These are phyloP conservation scores for Acanthococcus lagerstroemiae DNA, from an alignment of 2,888 invertebrate genomes.

Conservation along the genomic window DNA sequence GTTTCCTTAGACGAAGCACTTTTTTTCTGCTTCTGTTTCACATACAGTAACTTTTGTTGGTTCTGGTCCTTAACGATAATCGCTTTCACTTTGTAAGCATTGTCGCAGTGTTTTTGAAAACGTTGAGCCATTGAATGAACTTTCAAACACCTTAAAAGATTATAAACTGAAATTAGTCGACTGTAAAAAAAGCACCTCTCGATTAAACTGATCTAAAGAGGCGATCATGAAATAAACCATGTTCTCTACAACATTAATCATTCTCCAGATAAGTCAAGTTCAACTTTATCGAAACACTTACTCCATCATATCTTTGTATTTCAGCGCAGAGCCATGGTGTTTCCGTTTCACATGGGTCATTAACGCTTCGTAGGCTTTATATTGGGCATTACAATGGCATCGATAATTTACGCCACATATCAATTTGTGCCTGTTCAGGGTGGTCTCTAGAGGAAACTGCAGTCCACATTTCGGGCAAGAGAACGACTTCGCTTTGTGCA, in stretches of 20 bases:
- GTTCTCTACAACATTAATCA: too few relatives aligned
- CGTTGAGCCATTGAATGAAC: constrained; percentile 12
- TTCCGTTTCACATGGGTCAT: constrained; percentile 19
- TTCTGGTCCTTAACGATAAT: constrained; percentile 4
- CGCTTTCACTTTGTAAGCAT: constrained; percentile 6
- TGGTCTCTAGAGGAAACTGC: constrained; percentile 29
- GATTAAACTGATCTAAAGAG: neutral
- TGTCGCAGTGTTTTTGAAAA: constrained; percentile 13
- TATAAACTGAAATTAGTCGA: neutral
- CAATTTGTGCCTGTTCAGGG: constrained; percentile 26
- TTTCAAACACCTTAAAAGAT: constrained; percentile 7
- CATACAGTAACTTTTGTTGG: constrained; percentile 1
- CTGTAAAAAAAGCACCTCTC: neutral
- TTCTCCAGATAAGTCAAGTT: neutral
- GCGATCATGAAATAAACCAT: too few relatives aligned
- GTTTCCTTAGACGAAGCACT: constrained; percentile 17
- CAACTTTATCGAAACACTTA: neutral
- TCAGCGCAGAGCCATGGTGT: constrained; percentile 3
- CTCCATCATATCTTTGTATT: constrained; percentile 20
- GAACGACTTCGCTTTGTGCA: constrained; percentile 30
- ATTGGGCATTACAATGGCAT: constrained; percentile 31
- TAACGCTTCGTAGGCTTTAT: constrained; percentile 32
- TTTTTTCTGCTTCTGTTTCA: constrained; percentile 10
- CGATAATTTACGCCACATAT: constrained; percentile 31
- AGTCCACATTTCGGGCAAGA: constrained; percentile 30